Evolutionary conservation across 2,888 invertebrate species (phyloP).

Genomic region (Parnassius mnemosyne): DNA sequence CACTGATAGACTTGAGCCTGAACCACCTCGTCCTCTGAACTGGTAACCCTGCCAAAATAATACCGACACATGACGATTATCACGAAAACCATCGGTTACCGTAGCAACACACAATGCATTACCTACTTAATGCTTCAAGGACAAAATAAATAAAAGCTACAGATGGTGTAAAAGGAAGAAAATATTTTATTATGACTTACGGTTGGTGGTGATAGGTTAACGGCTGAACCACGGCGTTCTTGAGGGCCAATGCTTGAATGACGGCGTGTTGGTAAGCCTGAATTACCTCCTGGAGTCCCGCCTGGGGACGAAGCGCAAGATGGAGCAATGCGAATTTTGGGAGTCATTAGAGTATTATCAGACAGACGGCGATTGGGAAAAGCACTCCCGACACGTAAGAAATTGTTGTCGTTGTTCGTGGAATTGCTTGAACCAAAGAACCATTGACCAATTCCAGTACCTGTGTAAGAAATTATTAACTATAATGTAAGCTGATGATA

Average conservation of each 20-base stretch:
- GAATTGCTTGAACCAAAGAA: conserved; percentile 92
- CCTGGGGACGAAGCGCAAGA: conserved; percentile 93
- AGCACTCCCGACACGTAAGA: conserved; percentile 89
- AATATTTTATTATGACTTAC: conserved; percentile 78
- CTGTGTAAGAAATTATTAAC: conserved; percentile 31
- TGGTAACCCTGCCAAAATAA: conserved; percentile 81
- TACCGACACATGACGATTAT: conserved; percentile 54
- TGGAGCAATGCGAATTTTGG: conserved; percentile 93
- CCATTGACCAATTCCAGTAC: conserved; percentile 85
- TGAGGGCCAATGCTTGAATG: conserved; percentile 96
- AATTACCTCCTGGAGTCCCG: conserved; percentile 84
- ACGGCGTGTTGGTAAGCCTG: conserved; percentile 90
- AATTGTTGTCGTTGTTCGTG: conserved; percentile 90
- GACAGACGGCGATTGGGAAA: conserved; percentile 93
- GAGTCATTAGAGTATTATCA: conserved; percentile 95
- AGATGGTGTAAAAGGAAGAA: no score
- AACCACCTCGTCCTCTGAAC: conserved; percentile 84
- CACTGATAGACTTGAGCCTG: conserved; percentile 92
- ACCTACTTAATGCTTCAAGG: no score
- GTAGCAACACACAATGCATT: neutral
- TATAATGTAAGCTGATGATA: no score
- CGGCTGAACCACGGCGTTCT: conserved; percentile 90
- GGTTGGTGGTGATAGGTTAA: conserved; percentile 93
- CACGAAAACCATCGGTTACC: conserved; percentile 29
- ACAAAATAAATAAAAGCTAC: no score